Conservation (phyloP, 2,113 vertebrate genomes). For the Loxodonta africana region DNA sequence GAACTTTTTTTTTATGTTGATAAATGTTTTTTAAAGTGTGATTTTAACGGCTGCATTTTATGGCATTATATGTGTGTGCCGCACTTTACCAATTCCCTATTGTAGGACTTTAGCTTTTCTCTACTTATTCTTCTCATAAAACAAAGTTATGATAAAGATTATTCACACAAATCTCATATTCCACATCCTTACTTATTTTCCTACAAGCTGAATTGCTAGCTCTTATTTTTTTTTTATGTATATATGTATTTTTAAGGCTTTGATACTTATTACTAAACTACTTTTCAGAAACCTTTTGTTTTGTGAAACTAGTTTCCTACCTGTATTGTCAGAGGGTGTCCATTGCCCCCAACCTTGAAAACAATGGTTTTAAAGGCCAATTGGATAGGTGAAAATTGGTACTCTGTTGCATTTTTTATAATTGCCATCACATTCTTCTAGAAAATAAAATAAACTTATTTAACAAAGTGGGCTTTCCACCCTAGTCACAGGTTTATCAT, state of each 20-base stretch:
- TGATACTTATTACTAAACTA: not conserved
- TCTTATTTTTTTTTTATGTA: not conserved
- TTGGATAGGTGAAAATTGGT: not conserved
- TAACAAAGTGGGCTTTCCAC: not conserved
- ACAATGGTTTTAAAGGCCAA: not conserved
- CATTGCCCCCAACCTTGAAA: not conserved
- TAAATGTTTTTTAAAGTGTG: conserved; percentile 4
- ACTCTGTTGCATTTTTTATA: not conserved
- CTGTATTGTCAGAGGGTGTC: not conserved
- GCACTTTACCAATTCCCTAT: not conserved
- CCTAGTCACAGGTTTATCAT: not conserved
- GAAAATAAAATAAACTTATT: not conserved
- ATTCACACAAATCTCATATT: not conserved
- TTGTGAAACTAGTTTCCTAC: conserved; percentile 2
- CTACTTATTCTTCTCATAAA: not conserved
- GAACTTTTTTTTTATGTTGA: not conserved
- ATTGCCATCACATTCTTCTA: not conserved
- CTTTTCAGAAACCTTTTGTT: not conserved
- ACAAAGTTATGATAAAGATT: not conserved
- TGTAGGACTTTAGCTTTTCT: not conserved
- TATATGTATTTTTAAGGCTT: not conserved
- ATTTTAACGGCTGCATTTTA: not conserved
- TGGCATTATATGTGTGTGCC: not conserved
- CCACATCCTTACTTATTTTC: not conserved
- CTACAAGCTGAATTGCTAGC: not conserved